Evolutionary conservation across 2,797 vertebrate genomes (phyloP), one percentile per base, ranked within the genome.

Genomic region (Phrynocephalus guinanensis): DNA sequence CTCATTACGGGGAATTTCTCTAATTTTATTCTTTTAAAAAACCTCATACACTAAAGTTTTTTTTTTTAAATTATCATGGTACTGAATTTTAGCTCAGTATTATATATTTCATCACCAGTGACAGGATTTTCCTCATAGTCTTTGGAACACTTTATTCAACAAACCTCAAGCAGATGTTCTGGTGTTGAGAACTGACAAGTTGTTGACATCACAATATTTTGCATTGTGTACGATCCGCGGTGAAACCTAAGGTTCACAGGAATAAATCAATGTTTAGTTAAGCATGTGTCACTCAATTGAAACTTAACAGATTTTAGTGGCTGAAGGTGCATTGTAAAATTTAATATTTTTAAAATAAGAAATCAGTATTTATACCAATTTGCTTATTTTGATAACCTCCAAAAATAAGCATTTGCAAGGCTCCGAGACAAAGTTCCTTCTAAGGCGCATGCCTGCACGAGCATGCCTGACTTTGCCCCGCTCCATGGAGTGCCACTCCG

Each of bases 141-240:
- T 66, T 84, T 63, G 8, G 5, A 89, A n/a, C 22, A 88, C 48
- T 92, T 83, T 86, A 87, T 85, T 50, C 1, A 85, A 97, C 97
- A 86, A 87, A 99, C 99, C 97, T 99, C 98, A 84, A 96, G 92
- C 7, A 99, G 96, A 91, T 98, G 98, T 0, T 93, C 87, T 95
- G 98, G 96, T 30, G 98, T 98, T 88, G 98, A 97, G 94, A 99
- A 98, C 84, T 98, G 97, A 88, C 96, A 97, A 91, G 98, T 98
- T 83, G 97, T 96, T 24, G 95, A 97, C 79, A 96, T 97, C 91
- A 99, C 90, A 91, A 99, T 98, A 93, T 89, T 95, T 94, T 98
- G 98, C 75, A 99, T 96, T 86, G 98, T 95, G 89, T 97, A 99
- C 26, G 98, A 98, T 83, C 98, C 98, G 60, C 98, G 86, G 71